phyloP scores from a whole-genome alignment of 2,113 vertebrate genomes.

The Calypte anna region DNA sequence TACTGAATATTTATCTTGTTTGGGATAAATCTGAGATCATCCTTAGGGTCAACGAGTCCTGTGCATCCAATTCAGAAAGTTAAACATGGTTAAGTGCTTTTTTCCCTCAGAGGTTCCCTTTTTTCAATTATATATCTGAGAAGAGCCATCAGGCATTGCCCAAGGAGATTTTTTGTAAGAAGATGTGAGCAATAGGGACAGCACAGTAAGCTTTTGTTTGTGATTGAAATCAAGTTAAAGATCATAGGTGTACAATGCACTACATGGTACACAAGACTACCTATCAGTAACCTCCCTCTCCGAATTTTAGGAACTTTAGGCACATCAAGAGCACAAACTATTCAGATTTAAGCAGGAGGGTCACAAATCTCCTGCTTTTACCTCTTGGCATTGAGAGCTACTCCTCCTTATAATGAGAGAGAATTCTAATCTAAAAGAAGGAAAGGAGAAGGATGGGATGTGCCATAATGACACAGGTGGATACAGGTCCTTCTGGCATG shows the following conservation, averaged over 20 bases:
- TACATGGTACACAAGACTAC: background rate
- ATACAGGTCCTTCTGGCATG: background rate
- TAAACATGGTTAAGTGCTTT: conserved; percentile 20
- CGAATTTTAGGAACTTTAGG: background rate
- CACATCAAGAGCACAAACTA: background rate
- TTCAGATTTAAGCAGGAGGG: background rate
- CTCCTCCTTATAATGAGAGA: background rate
- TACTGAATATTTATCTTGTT: conserved; percentile 35
- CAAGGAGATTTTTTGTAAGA: background rate
- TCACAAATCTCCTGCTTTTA: background rate
- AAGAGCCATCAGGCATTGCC: background rate
- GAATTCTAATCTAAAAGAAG: background rate
- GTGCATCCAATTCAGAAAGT: background rate
- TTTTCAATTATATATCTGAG: background rate
- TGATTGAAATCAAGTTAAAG: background rate
- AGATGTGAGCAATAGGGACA: background rate
- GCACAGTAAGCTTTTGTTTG: background rate
- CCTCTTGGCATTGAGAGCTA: background rate
- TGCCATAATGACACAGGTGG: background rate
- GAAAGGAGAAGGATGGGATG: background rate
- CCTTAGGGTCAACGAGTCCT: conserved; percentile 4
- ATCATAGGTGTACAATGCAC: background rate
- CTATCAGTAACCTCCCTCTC: background rate
- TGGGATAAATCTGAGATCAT: background rate
- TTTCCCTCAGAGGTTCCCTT: conserved; percentile 13